A percentile compares a stretch with the other conserved stretches of the same genome.
Conservation (phyloP, 2,113 vertebrate genomes). For the Phrynosoma blainvillii region DNA sequence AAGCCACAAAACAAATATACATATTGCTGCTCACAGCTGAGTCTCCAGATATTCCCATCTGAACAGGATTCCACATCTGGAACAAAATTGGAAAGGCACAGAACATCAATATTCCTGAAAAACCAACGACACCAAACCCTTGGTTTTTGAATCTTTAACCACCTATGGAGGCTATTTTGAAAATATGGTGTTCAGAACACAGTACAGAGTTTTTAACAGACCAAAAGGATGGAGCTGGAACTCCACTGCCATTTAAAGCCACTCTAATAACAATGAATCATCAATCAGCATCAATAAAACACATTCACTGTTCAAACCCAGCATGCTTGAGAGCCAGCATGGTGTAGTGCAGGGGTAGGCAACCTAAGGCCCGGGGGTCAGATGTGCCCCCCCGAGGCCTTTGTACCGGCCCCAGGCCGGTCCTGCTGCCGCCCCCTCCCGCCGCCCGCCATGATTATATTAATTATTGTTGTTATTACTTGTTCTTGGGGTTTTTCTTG, state of each 20-base stretch:
- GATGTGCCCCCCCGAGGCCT: too few relatives aligned
- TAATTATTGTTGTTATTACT: too few relatives aligned
- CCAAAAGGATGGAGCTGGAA: not conserved
- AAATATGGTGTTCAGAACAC: not conserved
- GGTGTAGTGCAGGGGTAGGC: too few relatives aligned
- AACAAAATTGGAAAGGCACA: not conserved
- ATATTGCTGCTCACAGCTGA: not conserved
- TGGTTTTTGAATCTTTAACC: not conserved
- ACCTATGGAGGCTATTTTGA: not conserved
- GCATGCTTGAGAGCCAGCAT: too few relatives aligned
- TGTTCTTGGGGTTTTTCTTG: too few relatives aligned
- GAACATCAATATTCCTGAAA: not conserved
- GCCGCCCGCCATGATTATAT: too few relatives aligned
- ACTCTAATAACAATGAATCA: not conserved
- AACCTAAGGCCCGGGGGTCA: too few relatives aligned
- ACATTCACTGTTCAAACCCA: not conserved
- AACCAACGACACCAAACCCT: not conserved
- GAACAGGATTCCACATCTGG: not conserved
- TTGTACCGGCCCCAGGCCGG: too few relatives aligned
- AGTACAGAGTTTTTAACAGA: not conserved
- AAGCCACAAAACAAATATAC: not conserved
- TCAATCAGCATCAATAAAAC: not conserved
- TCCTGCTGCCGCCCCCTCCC: too few relatives aligned
- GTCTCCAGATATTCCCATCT: not conserved
- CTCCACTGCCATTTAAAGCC: not conserved